Conservation (phyloP, 2,113 vertebrate species). For the Erythrolamprus reginae region DNA sequence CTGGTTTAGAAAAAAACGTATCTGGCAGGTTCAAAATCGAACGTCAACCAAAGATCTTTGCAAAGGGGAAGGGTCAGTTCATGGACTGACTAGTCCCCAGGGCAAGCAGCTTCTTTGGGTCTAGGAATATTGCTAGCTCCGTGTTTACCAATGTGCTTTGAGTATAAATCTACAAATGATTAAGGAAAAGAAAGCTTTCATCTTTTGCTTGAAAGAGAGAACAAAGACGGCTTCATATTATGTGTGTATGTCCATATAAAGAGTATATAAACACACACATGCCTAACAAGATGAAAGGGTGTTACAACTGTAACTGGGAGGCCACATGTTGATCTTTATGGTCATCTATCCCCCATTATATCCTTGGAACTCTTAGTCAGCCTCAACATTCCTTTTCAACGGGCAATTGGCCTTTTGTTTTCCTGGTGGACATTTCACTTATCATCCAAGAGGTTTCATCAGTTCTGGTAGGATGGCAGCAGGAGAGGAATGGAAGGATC, state of each 20-base stretch:
- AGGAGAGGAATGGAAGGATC: background rate
- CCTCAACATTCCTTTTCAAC: background rate
- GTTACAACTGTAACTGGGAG: constrained; percentile 60
- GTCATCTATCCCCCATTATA: constrained; percentile 32
- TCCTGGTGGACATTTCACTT: background rate
- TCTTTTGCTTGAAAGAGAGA: constrained; percentile 55
- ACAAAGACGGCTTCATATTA: constrained; percentile 49
- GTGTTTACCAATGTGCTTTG: constrained; percentile 70
- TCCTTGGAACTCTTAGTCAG: background rate
- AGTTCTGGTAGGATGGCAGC: background rate
- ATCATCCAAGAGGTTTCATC: background rate
- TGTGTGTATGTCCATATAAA: constrained; percentile 62
- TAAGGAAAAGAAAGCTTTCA: constrained; percentile 53
- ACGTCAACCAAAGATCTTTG: constrained; percentile 81
- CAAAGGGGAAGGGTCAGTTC: constrained; percentile 73
- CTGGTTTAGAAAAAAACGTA: constrained; percentile 76
- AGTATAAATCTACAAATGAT: constrained; percentile 59
- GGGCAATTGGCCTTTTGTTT: background rate
- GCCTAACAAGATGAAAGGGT: constrained; percentile 53
- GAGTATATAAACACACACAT: constrained; percentile 65
- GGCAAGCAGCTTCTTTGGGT: constrained; percentile 68
- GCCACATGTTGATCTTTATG: constrained; percentile 59
- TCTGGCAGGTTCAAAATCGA: constrained; percentile 82
- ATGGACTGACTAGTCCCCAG: constrained; percentile 72
- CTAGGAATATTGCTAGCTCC: constrained; percentile 65